Conservation (phyloP, 2,113 vertebrate genomes). For the Ivindomyrus marchei region DNA sequence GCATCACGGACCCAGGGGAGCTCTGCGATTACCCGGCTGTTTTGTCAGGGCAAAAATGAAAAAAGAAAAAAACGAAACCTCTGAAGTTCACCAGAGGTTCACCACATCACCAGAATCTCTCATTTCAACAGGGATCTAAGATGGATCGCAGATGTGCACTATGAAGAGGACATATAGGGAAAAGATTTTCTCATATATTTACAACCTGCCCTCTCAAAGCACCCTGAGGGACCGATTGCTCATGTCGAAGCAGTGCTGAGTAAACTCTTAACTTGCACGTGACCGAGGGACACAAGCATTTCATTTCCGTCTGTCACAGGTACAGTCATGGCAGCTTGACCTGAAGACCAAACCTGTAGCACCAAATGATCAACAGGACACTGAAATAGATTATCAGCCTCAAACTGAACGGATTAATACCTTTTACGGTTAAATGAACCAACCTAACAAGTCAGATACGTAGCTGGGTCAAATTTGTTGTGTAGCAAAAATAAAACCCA, state of each 20-base stretch:
- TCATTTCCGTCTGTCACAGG: not conserved
- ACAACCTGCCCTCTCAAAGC: not conserved
- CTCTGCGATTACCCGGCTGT: not conserved
- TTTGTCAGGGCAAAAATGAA: not conserved
- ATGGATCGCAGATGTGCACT: conserved; percentile 36
- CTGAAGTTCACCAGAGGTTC: not conserved
- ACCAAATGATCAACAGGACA: not conserved
- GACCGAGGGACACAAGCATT: not conserved
- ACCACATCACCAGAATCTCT: not conserved
- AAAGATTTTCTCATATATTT: not conserved
- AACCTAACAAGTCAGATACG: not conserved
- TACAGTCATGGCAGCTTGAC: not conserved
- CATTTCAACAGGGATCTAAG: not conserved
- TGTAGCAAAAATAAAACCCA: not conserved
- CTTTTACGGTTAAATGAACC: not conserved
- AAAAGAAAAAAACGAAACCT: not conserved
- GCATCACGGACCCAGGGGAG: not conserved
- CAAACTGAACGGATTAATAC: not conserved
- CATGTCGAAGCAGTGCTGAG: not conserved
- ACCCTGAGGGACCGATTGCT: not conserved
- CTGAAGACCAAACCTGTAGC: not conserved
- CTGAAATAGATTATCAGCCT: not conserved
- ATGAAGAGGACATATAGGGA: conserved; percentile 19
- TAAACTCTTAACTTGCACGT: not conserved
- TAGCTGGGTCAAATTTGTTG: not conserved